Conservation (phyloP, 2,888 invertebrate genomes). For the Lagria hirta region DNA sequence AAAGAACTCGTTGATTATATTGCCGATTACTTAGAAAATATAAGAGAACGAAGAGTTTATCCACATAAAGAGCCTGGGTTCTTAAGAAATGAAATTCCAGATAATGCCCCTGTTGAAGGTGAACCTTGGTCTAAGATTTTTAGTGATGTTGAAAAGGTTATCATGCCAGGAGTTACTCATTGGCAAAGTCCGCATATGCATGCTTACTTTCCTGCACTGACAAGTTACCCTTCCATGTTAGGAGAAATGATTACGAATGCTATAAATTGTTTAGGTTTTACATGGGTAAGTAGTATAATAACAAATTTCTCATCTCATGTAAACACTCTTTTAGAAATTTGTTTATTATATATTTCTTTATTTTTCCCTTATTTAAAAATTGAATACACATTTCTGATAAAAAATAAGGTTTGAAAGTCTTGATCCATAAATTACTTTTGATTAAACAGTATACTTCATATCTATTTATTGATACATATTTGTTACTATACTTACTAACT, state of each 20-base stretch:
- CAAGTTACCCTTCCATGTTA: constrained; percentile 89
- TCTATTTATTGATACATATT: too few relatives aligned
- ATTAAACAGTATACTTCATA: too few relatives aligned
- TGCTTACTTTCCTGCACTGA: constrained; percentile 95
- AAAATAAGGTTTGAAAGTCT: too few relatives aligned
- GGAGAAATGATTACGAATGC: constrained; percentile 97
- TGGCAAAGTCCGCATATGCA: constrained; percentile 99
- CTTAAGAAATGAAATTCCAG: constrained; percentile 81
- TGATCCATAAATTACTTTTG: too few relatives aligned
- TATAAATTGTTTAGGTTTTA: constrained; percentile 91
- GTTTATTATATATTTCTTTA: too few relatives aligned
- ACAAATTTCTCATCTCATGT: background rate
- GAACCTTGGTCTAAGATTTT: constrained; percentile 93
- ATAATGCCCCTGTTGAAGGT: constrained; percentile 80
- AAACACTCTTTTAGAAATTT: too few relatives aligned
- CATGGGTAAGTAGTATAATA: constrained; percentile 91
- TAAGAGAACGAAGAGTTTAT: constrained; percentile 86
- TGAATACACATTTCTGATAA: too few relatives aligned
- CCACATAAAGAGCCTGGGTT: constrained; percentile 95
- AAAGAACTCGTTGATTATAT: constrained; percentile 99
- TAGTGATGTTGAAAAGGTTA: constrained; percentile 86
- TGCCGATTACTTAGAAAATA: constrained; percentile 92
- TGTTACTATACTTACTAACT: too few relatives aligned
- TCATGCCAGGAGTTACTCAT: constrained; percentile 97
- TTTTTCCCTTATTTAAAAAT: too few relatives aligned